phyloP scores from a whole-genome alignment of 2,888 invertebrate species.

The Parnassius orleans region DNA sequence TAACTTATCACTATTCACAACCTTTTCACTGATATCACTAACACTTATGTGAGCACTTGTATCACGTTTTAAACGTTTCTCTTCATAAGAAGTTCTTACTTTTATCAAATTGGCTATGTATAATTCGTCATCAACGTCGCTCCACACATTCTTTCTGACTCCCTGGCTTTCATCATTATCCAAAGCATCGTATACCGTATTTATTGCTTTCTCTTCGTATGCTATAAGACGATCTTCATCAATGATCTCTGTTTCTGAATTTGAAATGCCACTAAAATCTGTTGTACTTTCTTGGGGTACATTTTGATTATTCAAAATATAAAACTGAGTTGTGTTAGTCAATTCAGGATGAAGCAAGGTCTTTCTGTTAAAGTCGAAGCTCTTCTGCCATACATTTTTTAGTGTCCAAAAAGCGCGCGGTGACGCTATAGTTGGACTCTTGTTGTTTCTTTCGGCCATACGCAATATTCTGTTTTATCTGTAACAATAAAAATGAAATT shows the following conservation, averaged over 20 bases:
- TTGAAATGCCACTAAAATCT: slow-evolving; percentile 28
- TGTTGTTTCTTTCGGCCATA: slow-evolving; percentile 71
- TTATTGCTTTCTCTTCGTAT: slow-evolving; percentile 38
- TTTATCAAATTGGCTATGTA: slow-evolving; percentile 74
- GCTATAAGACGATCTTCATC: slow-evolving; percentile 57
- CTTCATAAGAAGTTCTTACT: slow-evolving; percentile 70
- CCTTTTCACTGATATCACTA: slow-evolving; percentile 74
- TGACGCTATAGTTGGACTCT: slow-evolving; percentile 70
- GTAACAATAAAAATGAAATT: slow-evolving; percentile 54
- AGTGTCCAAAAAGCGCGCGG: slow-evolving; percentile 70
- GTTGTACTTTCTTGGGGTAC: slow-evolving; percentile 38
- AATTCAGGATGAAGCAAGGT: slow-evolving; percentile 26
- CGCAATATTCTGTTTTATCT: slow-evolving; percentile 72
- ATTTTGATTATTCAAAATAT: slow-evolving; percentile 41
- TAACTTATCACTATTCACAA: slow-evolving; percentile 81
- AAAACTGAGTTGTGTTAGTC: slow-evolving; percentile 24
- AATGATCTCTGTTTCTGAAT: slow-evolving; percentile 22
- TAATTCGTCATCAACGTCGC: slow-evolving; percentile 74
- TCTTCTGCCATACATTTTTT: slow-evolving; percentile 51
- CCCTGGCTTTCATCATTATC: slow-evolving; percentile 56
- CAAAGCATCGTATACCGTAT: slow-evolving; percentile 45
- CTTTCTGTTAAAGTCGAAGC: slow-evolving; percentile 21
- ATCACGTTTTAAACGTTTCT: slow-evolving; percentile 74
- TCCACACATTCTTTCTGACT: slow-evolving; percentile 72
- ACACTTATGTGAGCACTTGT: slow-evolving; percentile 63